Conservation (phyloP, 2,888 invertebrate genomes). For the Serripes groenlandicus region DNA sequence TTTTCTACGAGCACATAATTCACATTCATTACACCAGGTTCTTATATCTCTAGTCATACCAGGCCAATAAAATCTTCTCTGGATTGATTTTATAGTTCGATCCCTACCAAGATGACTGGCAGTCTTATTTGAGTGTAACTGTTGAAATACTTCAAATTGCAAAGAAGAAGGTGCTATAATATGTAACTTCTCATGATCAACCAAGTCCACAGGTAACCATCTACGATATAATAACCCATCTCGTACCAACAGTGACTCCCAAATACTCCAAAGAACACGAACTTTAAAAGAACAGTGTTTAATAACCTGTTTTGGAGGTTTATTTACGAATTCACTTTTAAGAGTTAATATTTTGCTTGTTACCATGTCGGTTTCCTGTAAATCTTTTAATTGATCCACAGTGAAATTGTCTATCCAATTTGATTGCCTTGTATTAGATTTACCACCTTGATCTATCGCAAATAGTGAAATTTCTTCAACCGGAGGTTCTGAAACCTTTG, state of each 20-base stretch:
- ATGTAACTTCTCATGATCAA: background rate
- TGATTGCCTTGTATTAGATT: slow-evolving; percentile 24
- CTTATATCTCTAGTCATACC: slow-evolving; percentile 36
- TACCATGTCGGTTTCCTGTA: too few species aligned
- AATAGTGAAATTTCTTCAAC: background rate
- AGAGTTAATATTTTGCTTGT: slow-evolving; percentile 21
- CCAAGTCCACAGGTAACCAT: background rate
- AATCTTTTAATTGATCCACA: slow-evolving; percentile 9
- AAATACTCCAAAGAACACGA: slow-evolving; percentile 34
- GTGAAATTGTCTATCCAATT: slow-evolving; percentile 23
- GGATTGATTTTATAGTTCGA: slow-evolving; percentile 42
- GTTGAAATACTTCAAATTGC: slow-evolving; percentile 34
- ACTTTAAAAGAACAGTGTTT: slow-evolving; percentile 9
- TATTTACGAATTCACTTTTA: too few species aligned
- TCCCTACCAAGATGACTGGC: slow-evolving; percentile 63
- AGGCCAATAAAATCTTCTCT: slow-evolving; percentile 60
- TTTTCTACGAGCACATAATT: slow-evolving; percentile 58
- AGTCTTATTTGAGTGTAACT: slow-evolving; percentile 43
- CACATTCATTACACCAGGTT: slow-evolving; percentile 54
- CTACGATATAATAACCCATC: slow-evolving; percentile 39
- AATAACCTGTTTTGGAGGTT: slow-evolving; percentile 31
- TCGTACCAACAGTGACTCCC: slow-evolving; percentile 35
- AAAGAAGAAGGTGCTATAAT: slow-evolving; percentile 45
- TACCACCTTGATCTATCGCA: too few species aligned
- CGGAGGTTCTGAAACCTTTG: background rate